Evolutionary conservation across 2,888 invertebrate species (phyloP), one percentile per base, ranked within the genome.

Genomic region (Lasioglossum morio): DNA sequence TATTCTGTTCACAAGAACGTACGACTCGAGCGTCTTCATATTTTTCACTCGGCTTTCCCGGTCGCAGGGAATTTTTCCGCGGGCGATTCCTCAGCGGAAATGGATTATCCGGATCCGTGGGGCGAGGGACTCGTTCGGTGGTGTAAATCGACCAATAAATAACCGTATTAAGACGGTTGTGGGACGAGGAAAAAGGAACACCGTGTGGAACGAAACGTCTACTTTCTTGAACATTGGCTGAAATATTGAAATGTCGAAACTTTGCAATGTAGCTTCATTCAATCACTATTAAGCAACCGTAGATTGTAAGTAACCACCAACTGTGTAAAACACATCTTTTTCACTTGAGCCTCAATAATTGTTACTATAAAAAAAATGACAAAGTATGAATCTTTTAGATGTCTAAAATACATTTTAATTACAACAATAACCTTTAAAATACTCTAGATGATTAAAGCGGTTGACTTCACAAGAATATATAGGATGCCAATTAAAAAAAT

Each of bases 11-110:
- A 14, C 14, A 60, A 60, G 60, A 60, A 60, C 53, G 27, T 60
- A 27, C 60, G 60, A 63, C 27, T 14, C 5, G 27, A 63, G n/a
- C 53, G 53, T 53, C 53, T 63, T 63, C 30, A 30, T 34, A 34
- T 66, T 30, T 66, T 66, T 34, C 34, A 66, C 19, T 27, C 34
- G 16, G 19, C 34, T 66, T 19, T 66, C 2, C 19, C 30, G 30
- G 19, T 19, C 66, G 30, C 34, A 16, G 34, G 34, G 34, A 66
- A 66, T 19, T 30, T 66, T 66, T 34, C 34, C 66, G 30, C 30
- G 66, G 27, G 60, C 34, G 16, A 66, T 66, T 66, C 19, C 66
- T 66, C 66, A 30, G 66, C 66, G 8, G 66, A 66, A 66, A 66
- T 30, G 66, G 66, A 66, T 66, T 60, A 60, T 27, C 27, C 27